These are phyloP conservation scores for Pseudolycoriella hygida DNA, from an alignment of 2,888 invertebrate genomes.

Conservation along the genomic window DNA sequence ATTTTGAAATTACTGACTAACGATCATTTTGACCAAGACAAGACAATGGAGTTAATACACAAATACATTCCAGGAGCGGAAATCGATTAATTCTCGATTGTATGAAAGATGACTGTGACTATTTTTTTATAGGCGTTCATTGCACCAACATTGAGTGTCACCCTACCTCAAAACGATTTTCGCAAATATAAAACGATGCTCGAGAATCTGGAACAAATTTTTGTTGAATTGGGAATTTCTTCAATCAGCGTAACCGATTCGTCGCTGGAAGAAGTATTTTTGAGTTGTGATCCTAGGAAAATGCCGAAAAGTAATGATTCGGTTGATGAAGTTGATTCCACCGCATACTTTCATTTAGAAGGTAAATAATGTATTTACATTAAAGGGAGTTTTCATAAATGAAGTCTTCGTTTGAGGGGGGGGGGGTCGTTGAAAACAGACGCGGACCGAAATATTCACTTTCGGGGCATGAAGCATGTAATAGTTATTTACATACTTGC, in stretches of 20 bases:
- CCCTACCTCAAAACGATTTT: constrained; percentile 37
- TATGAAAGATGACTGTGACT: too few species aligned
- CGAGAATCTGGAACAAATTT: constrained; percentile 38
- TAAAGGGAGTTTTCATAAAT: too few species aligned
- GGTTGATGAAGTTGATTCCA: neutral
- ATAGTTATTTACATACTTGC: too few species aligned
- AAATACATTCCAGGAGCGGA: constrained; percentile 17
- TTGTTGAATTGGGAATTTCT: constrained; percentile 43
- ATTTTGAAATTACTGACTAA: constrained; percentile 21
- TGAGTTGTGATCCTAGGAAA: constrained; percentile 26
- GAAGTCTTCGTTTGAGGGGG: too few species aligned
- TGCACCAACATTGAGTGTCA: constrained; percentile 23
- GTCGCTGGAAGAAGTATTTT: constrained; percentile 84
- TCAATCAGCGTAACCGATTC: constrained; percentile 72
- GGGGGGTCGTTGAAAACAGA: too few species aligned
- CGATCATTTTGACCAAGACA: constrained; percentile 12
- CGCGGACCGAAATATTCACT: too few species aligned
- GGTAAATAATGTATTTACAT: neutral
- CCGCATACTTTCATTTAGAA: neutral
- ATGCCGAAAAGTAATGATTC: neutral
- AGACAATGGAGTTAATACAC: constrained; percentile 15
- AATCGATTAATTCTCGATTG: too few species aligned
- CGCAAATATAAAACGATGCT: constrained; percentile 42
- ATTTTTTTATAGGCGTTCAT: constrained; percentile 21
- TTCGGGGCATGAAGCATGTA: too few species aligned